Percentiles rank a stretch among this genome's conserved stretches.
phyloP scores from a whole-genome alignment of 2,888 invertebrate species.

The Xylota sylvarum region DNA sequence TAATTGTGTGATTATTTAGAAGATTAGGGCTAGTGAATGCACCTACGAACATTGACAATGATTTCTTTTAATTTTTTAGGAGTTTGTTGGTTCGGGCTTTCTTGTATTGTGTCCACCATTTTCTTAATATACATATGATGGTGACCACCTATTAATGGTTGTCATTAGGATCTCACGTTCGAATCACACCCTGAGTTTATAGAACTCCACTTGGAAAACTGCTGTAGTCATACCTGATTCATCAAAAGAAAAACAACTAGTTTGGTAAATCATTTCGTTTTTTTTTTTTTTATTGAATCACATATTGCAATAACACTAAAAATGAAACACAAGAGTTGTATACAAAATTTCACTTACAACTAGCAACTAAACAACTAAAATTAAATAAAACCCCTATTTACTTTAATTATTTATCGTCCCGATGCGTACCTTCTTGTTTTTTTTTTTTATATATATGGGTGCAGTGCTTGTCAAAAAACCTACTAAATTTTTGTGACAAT shows the following conservation, averaged over 20 bases:
- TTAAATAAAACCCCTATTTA: constrained; percentile 70
- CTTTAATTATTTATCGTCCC: constrained; percentile 38
- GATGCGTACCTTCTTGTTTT: constrained; percentile 28
- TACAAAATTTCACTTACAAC: constrained; percentile 67
- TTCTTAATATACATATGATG: no score
- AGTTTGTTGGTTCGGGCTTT: no score
- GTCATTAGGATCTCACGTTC: no score
- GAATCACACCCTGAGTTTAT: no score
- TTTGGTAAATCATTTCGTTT: constrained; percentile 60
- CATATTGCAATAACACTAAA: constrained; percentile 71
- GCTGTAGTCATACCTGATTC: no score
- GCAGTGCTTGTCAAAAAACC: constrained; percentile 18
- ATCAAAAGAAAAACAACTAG: not conserved
- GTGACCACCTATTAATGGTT: no score
- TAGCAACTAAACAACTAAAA: constrained; percentile 60
- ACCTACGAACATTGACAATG: no score
- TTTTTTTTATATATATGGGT: constrained; percentile 39
- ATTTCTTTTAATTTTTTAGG: no score
- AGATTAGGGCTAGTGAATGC: no score
- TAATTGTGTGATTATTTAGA: no score
- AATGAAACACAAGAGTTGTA: constrained; percentile 59
- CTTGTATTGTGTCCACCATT: no score
- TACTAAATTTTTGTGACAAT: constrained; percentile 20
- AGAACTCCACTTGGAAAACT: no score
- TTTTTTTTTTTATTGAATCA: constrained; percentile 72